Base-by-base conservation (phyloP, 2,888 invertebrate species). In the Theretra japonica region DNA sequence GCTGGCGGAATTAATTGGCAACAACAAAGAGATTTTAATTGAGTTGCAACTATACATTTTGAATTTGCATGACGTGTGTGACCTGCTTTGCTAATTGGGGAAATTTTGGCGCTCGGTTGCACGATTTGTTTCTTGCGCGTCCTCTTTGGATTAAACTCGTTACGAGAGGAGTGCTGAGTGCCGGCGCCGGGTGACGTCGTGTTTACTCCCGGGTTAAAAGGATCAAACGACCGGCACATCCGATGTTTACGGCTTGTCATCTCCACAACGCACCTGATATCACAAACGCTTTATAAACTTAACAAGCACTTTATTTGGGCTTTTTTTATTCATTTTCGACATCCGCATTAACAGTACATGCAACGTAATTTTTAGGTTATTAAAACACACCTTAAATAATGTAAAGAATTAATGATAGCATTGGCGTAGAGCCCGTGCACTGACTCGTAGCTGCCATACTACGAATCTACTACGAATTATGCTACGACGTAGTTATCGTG, bases 11-110 rank as follows among this genome's bases (percentile, higher is more conserved):
- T 79, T 79, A 79, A 78, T 80, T 80, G 73, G 72, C 71, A 73
- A 62, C 70, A 74, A 76, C 77, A 76, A 77, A 76, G 75, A 77
- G 74, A 50, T 73, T 75, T 74, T 73, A 75, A 79, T 78, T 74
- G 74, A 76, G 72, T 74, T 60, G 72, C 72, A 73, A 73, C 75
- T 77, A 73, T 77, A 80, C 77, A 77, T 77, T 73, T 75, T 73
- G 75, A 76, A 82, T 77, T 76, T 75, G 74, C 78, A 68, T 62
- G 74, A 71, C 73, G 70, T 70, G 73, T 75, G 74, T 71, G 76
- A 76, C 79, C 75, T 58, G 72, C 69, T 75, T 75, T 70, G 73
- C 74, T 73, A 77, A 79, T 80, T 75, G 77, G 23, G 23, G 70
- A 70, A 65, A 68, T 65, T 74, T 71, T 71, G 60, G 48, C 65